Evolutionary conservation across 2,888 invertebrate species (phyloP).

Genomic region (Thymelicus sylvestris): DNA sequence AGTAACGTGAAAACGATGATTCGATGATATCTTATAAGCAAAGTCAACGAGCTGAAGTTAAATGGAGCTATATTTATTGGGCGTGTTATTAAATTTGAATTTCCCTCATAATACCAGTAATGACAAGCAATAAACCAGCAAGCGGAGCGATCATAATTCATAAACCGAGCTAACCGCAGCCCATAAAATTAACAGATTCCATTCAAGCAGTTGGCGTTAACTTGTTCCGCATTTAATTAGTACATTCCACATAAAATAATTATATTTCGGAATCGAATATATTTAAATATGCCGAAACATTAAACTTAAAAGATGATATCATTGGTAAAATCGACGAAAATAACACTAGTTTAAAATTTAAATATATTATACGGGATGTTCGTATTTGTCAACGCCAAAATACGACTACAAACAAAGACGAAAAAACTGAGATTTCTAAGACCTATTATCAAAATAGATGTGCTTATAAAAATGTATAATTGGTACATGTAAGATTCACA

Average conservation of each 20-base stretch:
- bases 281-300: not conserved
- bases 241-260: conserved; percentile 24
- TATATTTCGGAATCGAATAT: not conserved
- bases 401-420: too few relatives aligned
- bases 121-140: conserved; percentile 58
- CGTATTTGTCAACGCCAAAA: too few relatives aligned
- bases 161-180: conserved; percentile 54
- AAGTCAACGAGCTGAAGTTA: not conserved
- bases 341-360: too few relatives aligned
- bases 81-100: conserved; percentile 22
- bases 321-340: not conserved
- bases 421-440: too few relatives aligned
- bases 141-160: conserved; percentile 47
- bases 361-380: too few relatives aligned
- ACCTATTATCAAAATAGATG: too few relatives aligned
- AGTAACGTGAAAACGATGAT: too few relatives aligned
- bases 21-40: too few relatives aligned
- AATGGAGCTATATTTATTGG: not conserved
- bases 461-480: too few relatives aligned
- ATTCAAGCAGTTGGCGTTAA: conserved; percentile 46
- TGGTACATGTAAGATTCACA: too few relatives aligned
- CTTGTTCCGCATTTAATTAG: conserved; percentile 5
- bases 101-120: conserved; percentile 52
- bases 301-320: not conserved
- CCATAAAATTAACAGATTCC: conserved; percentile 62